Conservation (phyloP, 23 tunicate species). For the Oikopleura albicans region DNA sequence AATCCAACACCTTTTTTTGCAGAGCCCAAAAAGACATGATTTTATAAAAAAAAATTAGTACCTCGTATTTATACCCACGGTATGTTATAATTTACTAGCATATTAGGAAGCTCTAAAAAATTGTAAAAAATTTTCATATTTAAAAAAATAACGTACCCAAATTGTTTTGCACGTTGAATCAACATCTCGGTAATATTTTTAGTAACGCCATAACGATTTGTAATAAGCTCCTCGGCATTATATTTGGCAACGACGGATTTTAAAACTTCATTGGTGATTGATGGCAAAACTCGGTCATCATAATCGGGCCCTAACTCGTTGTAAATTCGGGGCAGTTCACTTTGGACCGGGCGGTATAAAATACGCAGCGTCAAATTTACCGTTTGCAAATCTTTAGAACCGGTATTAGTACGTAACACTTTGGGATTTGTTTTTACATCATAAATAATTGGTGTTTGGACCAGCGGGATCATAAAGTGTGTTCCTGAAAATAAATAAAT, state of each 20-base stretch:
- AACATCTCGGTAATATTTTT: slow-evolving; percentile 73
- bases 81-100: too few relatives aligned
- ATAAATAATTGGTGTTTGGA: slow-evolving; percentile 89
- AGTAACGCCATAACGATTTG: slow-evolving; percentile 73
- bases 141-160: too few relatives aligned
- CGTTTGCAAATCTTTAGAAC: slow-evolving; percentile 93
- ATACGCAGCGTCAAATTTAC: slow-evolving; percentile 95
- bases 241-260: slow-evolving; percentile 82
- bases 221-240: slow-evolving; percentile 90
- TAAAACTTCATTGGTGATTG: slow-evolving; percentile 95
- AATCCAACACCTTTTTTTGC: too few relatives aligned
- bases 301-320: slow-evolving; percentile 74
- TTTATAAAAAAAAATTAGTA: too few relatives aligned
- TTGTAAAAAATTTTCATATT: too few relatives aligned
- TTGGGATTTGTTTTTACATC: slow-evolving; percentile 91
- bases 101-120: too few relatives aligned
- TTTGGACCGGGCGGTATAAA: slow-evolving; percentile 77
- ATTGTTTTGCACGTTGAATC: slow-evolving; percentile 45
- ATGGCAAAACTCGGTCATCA: slow-evolving; percentile 91
- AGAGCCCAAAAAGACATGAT: too few relatives aligned
- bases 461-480: slow-evolving; percentile 70
- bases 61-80: too few relatives aligned
- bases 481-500: too few relatives aligned
- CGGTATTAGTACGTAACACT: slow-evolving; percentile 78
- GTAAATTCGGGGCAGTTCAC: slow-evolving; percentile 56